Conservation (phyloP, 2,113 vertebrate species). For the Solea senegalensis region DNA sequence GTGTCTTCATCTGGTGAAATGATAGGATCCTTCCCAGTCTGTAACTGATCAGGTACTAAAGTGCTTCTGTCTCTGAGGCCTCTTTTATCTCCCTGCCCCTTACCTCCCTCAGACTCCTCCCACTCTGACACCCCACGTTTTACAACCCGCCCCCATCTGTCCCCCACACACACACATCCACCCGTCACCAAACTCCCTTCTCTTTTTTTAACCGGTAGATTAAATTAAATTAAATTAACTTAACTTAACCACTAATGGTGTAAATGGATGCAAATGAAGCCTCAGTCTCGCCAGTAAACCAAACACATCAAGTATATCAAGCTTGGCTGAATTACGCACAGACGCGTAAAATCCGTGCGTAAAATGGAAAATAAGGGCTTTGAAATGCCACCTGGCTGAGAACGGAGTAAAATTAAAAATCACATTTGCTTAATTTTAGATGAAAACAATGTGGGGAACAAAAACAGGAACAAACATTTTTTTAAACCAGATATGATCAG, state of each 20-base stretch:
- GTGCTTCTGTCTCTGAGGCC: accelerated
- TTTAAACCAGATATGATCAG: no score
- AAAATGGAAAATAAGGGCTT: no score
- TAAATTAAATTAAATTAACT: neutral
- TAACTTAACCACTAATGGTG: neutral
- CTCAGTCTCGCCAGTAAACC: neutral
- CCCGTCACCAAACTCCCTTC: no score
- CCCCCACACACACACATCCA: neutral
- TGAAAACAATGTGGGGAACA: no score
- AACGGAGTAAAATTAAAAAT: no score
- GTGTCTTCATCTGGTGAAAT: neutral
- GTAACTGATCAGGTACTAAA: neutral
- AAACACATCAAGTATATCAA: neutral
- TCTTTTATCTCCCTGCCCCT: neutral
- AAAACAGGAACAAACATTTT: no score
- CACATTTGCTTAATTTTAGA: no score
- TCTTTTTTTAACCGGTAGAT: neutral
- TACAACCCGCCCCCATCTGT: neutral
- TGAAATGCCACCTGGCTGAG: no score
- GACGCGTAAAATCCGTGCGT: no score
- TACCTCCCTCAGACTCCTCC: constrained; percentile 25
- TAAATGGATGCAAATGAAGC: neutral
- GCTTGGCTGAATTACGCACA: neutral
- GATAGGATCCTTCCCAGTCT: neutral
- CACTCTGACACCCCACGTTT: neutral